Evolutionary conservation across 2,797 vertebrate species (phyloP), one percentile per base, ranked within the genome.

Genomic region (Enteromius paludinosus): DNA sequence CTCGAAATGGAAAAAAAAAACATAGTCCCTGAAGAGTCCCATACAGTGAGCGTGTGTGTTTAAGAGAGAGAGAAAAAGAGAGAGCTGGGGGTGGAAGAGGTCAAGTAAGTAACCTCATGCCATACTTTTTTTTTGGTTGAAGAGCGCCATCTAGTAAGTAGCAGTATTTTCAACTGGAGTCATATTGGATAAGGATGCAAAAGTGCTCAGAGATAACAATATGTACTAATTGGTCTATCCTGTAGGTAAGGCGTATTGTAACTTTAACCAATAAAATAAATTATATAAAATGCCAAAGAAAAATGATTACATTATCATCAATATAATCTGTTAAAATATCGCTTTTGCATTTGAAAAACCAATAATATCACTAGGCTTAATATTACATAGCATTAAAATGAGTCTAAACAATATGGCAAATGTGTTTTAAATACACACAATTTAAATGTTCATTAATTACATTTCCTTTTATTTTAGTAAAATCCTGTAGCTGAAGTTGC

Each of bases 91-190:
- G 41, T 9, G 17, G 30, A 74, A 49, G 41, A 30, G 73, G 65
- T 61, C 76, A 83, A 18, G 52, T 77, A 28, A 47, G 43, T 72
- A 52, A 72, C 20, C 35, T 52, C 38, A 45, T 11, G 10, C 0
- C 10, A 59, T 20, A 61, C 14, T 17, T 30, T 10, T 61, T 23
- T 68, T 75, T 74, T 84, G 35, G 70, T 75, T 61, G 38, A 75
- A 75, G 49, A 66, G 77, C 62, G 83, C 78, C 71, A 80, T 84
- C 78, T 84, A 84, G 83, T 75, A 41, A 74, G 28, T 43, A 5
- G 25, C 38, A 69, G 30, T 33, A 72, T 49, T 73, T 73, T 54
- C 1, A 14, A 35, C 35, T 38, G 4, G 17, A 71, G 17, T 71
- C 17, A 20, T n/a, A 56, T 23, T n/a, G 7, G 18, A 23, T 30